Conservation (phyloP, 2,797 vertebrate genomes). For the Pitangus sulphuratus region DNA sequence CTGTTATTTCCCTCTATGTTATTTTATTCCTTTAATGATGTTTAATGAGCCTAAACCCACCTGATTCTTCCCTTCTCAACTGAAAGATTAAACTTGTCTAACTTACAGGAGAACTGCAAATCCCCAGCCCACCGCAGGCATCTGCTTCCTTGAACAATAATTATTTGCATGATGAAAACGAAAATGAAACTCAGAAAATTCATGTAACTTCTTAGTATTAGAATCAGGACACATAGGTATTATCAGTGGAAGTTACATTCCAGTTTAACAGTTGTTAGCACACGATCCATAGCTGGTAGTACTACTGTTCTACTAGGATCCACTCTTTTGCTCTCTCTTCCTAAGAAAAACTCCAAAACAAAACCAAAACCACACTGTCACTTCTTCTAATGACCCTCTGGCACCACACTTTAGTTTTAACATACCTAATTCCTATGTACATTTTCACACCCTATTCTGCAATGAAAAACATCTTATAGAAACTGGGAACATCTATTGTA, state of each 20-base stretch:
- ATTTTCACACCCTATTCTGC: neutral
- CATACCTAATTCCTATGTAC: neutral
- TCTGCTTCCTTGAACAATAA: neutral
- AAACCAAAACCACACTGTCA: neutral
- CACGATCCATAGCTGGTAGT: fast-evolving
- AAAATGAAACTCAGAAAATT: neutral
- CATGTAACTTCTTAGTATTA: neutral
- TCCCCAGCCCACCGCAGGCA: fast-evolving
- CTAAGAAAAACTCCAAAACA: neutral
- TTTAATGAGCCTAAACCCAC: fast-evolving
- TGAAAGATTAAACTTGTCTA: neutral
- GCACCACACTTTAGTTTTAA: neutral
- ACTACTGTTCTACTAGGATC: neutral
- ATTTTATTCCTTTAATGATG: neutral
- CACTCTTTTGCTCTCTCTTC: neutral
- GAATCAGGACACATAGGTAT: neutral
- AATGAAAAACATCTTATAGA: neutral
- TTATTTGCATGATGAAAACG: neutral
- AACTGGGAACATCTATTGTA: neutral
- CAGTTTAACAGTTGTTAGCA: neutral
- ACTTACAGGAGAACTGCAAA: neutral
- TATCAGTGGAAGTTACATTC: neutral
- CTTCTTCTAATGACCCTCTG: neutral
- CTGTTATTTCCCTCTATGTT: neutral
- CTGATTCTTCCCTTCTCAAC: neutral